Percentiles rank a stretch among this genome's conserved stretches.
These are phyloP conservation scores for Bergia puertoricense DNA, from an alignment of 92 coral and sea anemone species.

Conservation along the genomic window DNA sequence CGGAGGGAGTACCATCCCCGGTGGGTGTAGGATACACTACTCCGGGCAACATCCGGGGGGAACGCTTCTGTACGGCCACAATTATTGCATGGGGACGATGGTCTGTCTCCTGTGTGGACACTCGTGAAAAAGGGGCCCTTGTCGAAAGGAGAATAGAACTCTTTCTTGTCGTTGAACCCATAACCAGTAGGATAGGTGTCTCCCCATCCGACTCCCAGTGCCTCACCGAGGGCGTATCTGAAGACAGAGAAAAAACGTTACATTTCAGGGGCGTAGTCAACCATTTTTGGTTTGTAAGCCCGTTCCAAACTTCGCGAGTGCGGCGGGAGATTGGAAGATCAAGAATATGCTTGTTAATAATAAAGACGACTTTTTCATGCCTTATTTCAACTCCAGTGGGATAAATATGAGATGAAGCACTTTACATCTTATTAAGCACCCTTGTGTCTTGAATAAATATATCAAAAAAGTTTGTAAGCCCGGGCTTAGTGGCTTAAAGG, in stretches of 20 bases:
- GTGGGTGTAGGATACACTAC: conserved; percentile 70
- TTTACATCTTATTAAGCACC: no score
- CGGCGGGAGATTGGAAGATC: no score
- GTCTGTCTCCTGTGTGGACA: conserved; percentile 85
- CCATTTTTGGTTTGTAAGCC: no score
- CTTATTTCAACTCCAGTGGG: no score
- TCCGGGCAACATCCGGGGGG: conserved; percentile 75
- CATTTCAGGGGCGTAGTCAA: no score
- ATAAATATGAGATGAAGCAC: no score
- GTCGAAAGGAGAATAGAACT: conserved; percentile 40
- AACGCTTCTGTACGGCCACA: conserved; percentile 57
- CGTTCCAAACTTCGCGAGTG: no score
- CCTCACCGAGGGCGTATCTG: conserved; percentile 71
- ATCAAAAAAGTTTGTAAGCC: no score
- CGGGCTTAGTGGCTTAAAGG: no score
- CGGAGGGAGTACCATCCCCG: conserved; percentile 81
- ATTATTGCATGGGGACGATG: conserved; percentile 42
- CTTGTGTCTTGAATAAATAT: no score
- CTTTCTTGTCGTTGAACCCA: conserved; percentile 71
- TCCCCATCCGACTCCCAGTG: conserved; percentile 75
- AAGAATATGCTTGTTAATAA: no score
- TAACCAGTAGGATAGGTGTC: conserved; percentile 92
- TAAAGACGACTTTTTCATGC: no score
- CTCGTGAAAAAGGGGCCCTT: conserved; percentile 94
- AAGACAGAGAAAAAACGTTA: neutral